Evolutionary conservation across 1,140 invertebrate species (phyloP).

Genomic region (Trichogramma pretiosum): DNA sequence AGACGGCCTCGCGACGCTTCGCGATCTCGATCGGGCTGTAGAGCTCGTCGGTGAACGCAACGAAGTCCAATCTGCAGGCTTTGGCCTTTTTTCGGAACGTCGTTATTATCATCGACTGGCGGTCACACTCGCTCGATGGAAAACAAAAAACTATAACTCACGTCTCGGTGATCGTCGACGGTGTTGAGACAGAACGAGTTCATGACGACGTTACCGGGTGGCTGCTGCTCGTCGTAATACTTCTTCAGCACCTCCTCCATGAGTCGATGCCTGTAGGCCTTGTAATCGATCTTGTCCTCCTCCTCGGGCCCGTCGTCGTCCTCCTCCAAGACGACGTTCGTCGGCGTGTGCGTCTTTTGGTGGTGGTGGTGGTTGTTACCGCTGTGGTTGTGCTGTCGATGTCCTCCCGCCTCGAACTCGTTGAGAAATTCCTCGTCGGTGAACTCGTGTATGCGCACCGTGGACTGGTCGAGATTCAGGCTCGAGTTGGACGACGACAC

Average conservation of each 20-base stretch:
- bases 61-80: slow-evolving; percentile 17
- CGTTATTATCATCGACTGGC: not conserved
- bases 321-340: not conserved
- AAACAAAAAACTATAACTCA: too few species aligned
- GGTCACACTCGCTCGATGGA: too few species aligned
- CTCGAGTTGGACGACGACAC: slow-evolving; percentile 25
- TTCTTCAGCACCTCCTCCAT: slow-evolving; percentile 28
- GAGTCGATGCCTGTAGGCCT: slow-evolving; percentile 29
- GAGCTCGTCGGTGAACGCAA: slow-evolving; percentile 27
- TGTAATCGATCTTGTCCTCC: slow-evolving; percentile 31
- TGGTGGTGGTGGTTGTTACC: too few species aligned
- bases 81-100: not conserved
- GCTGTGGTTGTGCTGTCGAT: not conserved
- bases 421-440: slow-evolving; percentile 12
- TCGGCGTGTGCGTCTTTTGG: not conserved
- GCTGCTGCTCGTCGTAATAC: slow-evolving; percentile 27
- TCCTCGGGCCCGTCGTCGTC: not conserved
- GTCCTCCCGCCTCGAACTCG: slow-evolving; percentile 9
- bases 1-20: slow-evolving; percentile 21
- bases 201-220: slow-evolving; percentile 31
- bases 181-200: slow-evolving; percentile 32
- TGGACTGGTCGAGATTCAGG: slow-evolving; percentile 7
- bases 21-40: slow-evolving; percentile 9
- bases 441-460: not conserved
- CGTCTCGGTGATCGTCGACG: slow-evolving; percentile 19